Conservation (phyloP, 2,888 invertebrate species). For the Ornithoptera priamus region DNA sequence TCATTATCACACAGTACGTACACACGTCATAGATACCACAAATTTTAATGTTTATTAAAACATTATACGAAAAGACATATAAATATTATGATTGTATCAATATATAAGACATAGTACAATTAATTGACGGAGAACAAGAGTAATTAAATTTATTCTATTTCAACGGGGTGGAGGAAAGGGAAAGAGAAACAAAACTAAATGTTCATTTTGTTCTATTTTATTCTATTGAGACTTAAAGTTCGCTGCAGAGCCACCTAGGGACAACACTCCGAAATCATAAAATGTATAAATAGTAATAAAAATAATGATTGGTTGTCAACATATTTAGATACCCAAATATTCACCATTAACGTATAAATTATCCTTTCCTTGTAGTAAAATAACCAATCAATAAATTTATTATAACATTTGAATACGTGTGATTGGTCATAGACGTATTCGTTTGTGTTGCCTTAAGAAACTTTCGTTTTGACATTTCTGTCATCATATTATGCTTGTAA, state of each 20-base stretch:
- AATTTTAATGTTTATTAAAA: conserved; percentile 47
- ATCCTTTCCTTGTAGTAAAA: not conserved
- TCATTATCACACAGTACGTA: conserved; percentile 66
- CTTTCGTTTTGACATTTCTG: conserved; percentile 36
- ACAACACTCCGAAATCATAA: conserved; percentile 5
- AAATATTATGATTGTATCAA: not conserved
- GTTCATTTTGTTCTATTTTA: conserved; percentile 37
- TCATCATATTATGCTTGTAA: conserved; percentile 50
- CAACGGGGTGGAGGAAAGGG: conserved; percentile 44
- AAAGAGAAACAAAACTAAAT: conserved; percentile 64
- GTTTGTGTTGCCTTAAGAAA: conserved; percentile 31
- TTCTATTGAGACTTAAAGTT: conserved; percentile 61
- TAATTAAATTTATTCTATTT: conserved; percentile 36
- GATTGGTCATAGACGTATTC: conserved; percentile 33
- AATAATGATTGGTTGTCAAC: conserved; percentile 22
- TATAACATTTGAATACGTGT: conserved; percentile 6
- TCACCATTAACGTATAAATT: conserved; percentile 6
- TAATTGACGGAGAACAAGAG: conserved; percentile 29
- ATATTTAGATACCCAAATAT: not conserved
- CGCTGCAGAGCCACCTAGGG: conserved; percentile 62
- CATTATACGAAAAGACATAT: not conserved
- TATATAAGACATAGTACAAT: conserved; percentile 24
- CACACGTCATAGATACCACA: conserved; percentile 45
- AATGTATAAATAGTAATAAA: conserved; percentile 28
- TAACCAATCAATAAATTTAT: conserved; percentile 28